Evolutionary conservation across 2,113 vertebrate genomes (phyloP).

Genomic region (Puma concolor): DNA sequence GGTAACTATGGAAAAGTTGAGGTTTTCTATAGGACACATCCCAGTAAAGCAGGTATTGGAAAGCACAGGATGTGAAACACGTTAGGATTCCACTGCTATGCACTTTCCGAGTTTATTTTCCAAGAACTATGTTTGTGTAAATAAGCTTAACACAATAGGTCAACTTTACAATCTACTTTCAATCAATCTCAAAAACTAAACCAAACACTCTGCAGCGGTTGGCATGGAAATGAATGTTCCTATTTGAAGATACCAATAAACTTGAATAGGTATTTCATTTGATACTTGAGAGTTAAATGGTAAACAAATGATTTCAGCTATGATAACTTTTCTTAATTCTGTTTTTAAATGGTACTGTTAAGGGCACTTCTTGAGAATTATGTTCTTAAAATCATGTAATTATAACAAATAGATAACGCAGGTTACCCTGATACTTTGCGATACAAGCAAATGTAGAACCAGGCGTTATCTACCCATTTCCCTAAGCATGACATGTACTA

Average conservation of each 20-base stretch:
- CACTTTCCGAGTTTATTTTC: slow-evolving; percentile 66
- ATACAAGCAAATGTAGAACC: not conserved
- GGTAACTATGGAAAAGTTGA: not conserved
- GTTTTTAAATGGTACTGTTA: not conserved
- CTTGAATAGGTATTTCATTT: slow-evolving; percentile 42
- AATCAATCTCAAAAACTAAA: slow-evolving; percentile 74
- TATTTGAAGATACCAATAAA: slow-evolving; percentile 45
- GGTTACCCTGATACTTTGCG: not conserved
- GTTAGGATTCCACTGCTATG: slow-evolving; percentile 34
- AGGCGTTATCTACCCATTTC: slow-evolving; percentile 52
- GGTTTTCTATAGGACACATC: not conserved
- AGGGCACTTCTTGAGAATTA: not conserved
- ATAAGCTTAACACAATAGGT: slow-evolving; percentile 77
- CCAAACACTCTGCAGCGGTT: slow-evolving; percentile 63
- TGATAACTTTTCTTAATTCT: not conserved
- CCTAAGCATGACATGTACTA: slow-evolving; percentile 65
- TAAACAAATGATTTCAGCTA: slow-evolving; percentile 1
- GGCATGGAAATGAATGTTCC: slow-evolving; percentile 58
- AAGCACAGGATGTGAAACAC: slow-evolving; percentile 2
- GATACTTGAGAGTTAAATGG: not conserved
- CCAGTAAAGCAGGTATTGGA: not conserved
- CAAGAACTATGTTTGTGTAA: slow-evolving; percentile 68
- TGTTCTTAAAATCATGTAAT: not conserved
- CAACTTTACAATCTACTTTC: slow-evolving; percentile 67
- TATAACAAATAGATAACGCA: not conserved